Conservation (phyloP, 2,888 invertebrate genomes). For the Netelia fuscicornis region DNA sequence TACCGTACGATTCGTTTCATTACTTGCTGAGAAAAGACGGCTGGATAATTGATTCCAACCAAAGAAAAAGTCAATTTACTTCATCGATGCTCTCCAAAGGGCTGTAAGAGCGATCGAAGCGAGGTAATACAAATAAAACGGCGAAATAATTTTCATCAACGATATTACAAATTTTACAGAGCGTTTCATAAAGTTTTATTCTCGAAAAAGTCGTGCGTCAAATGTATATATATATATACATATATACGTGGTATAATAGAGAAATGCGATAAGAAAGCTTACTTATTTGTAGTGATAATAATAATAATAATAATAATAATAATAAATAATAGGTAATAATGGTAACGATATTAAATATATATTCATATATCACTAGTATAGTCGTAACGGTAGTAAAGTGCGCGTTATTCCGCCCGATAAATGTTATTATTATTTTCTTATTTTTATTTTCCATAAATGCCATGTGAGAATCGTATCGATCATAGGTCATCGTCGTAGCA, state of each 20-base stretch:
- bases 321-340: conserved; percentile 70
- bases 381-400: conserved; percentile 47
- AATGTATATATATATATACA: conserved; percentile 73
- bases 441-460: conserved; percentile 22
- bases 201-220: conserved; percentile 82
- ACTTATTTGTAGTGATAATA: conserved; percentile 70
- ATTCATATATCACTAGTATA: conserved; percentile 34
- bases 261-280: conserved; percentile 82
- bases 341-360: conserved; percentile 59
- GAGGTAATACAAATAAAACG: conserved; percentile 50
- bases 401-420: conserved; percentile 38
- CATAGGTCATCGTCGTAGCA: conserved; percentile 12
- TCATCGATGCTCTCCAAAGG: background rate
- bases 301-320: conserved; percentile 71
- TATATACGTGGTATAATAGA: conserved; percentile 81
- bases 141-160: conserved; percentile 52
- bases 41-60: background rate
- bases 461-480: conserved; percentile 31
- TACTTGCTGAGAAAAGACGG: background rate
- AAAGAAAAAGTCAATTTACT: background rate
- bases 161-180: conserved; percentile 74
- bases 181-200: conserved; percentile 82
- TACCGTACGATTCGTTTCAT: background rate
- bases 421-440: conserved; percentile 17
- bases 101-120: background rate